Conservation (phyloP, 2,888 invertebrate genomes). For the Rhopalosiphum nymphaeae region DNA sequence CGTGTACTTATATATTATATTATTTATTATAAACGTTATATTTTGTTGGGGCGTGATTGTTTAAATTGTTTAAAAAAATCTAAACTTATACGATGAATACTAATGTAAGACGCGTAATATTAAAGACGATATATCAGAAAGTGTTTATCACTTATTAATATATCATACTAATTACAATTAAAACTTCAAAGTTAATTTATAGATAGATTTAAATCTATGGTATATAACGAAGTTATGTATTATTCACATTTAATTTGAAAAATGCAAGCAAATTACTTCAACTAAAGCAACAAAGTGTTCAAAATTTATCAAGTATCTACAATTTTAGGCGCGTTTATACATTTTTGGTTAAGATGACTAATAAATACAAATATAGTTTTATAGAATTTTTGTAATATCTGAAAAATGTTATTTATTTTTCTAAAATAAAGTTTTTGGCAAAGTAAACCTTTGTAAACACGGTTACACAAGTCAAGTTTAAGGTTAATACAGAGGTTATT, state of each 20-base stretch:
- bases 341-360: background rate
- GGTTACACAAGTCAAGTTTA: background rate
- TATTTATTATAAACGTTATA: background rate
- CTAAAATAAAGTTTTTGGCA: background rate
- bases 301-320: background rate
- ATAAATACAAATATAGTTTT: background rate
- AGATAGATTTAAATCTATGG: background rate
- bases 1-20: background rate
- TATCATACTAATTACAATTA: background rate
- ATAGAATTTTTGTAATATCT: background rate
- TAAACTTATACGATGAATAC: background rate
- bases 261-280: background rate
- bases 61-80: background rate
- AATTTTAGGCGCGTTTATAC: background rate
- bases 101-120: background rate
- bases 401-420: conserved; percentile 12
- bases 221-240: background rate
- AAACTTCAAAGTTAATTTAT: background rate
- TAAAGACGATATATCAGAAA: background rate
- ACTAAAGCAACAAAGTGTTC: background rate
- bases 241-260: background rate
- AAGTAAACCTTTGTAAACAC: conserved; percentile 20
- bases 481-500: conserved; percentile 18
- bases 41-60: background rate
- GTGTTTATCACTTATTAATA: background rate